phyloP scores from a whole-genome alignment of 2,888 invertebrate genomes.

The Eupelmus urozonus region DNA sequence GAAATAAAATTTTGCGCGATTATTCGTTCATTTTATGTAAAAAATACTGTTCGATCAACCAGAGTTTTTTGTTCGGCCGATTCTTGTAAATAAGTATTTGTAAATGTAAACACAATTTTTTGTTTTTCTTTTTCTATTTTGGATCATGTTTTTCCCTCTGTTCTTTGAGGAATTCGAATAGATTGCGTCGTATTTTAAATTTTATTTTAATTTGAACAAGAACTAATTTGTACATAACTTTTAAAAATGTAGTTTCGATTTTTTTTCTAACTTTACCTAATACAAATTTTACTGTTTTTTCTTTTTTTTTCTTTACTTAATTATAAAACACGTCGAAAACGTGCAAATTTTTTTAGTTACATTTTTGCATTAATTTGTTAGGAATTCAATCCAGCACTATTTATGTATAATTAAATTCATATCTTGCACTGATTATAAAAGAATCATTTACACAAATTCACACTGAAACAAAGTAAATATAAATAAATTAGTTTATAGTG shows the following conservation, averaged over 20 bases:
- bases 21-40: not conserved
- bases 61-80: constrained; percentile 24
- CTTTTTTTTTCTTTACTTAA: not conserved
- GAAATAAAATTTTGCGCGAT: constrained; percentile 3
- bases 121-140: constrained; percentile 41
- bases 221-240: constrained; percentile 57
- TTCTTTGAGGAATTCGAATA: constrained; percentile 13
- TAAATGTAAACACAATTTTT: constrained; percentile 42
- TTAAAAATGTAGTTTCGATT: constrained; percentile 41
- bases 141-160: constrained; percentile 50
- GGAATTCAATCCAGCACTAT: not conserved
- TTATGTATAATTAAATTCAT: constrained; percentile 59
- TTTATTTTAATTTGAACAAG: not conserved
- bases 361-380: constrained; percentile 6
- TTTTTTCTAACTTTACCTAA: constrained; percentile 16
- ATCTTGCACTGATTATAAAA: constrained; percentile 36
- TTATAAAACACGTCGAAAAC: not conserved
- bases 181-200: not conserved
- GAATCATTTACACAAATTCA: constrained; percentile 34
- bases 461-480: constrained; percentile 23
- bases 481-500: constrained; percentile 53
- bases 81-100: constrained; percentile 37
- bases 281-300: not conserved
- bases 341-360: not conserved
- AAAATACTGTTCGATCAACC: not conserved